Percentiles rank a stretch among this genome's conserved stretches.
phyloP scores from a whole-genome alignment of 92 coral and sea anemone species.

The Phenganax subtilis region DNA sequence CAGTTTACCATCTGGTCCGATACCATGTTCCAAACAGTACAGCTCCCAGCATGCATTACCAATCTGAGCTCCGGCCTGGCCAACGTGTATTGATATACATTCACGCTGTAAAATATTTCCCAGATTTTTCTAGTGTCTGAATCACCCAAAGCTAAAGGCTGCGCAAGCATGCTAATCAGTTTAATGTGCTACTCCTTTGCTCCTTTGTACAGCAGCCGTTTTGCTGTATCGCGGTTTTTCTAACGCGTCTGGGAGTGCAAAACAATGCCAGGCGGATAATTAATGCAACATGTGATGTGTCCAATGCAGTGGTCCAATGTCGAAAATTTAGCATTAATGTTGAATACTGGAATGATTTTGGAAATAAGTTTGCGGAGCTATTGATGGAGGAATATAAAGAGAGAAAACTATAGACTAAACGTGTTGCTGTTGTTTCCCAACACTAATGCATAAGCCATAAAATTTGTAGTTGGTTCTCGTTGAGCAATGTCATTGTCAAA shows the following conservation, averaged over 20 bases:
- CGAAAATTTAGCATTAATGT: background rate
- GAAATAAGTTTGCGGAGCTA: too few species aligned
- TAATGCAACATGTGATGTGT: background rate
- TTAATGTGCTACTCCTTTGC: too few species aligned
- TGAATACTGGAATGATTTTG: too few species aligned
- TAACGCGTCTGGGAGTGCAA: too few species aligned
- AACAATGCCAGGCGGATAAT: background rate
- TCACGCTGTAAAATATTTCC: slow-evolving; percentile 10
- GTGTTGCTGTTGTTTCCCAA: too few species aligned
- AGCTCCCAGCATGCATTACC: slow-evolving; percentile 42
- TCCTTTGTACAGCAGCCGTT: too few species aligned
- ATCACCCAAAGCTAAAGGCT: background rate
- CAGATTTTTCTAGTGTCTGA: background rate
- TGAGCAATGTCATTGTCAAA: too few species aligned
- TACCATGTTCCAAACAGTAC: slow-evolving; percentile 37
- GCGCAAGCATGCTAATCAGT: background rate
- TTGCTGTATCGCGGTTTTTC: too few species aligned
- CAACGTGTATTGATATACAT: slow-evolving; percentile 39
- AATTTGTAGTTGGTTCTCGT: too few species aligned
- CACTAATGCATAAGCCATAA: too few species aligned
- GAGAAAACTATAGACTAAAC: too few species aligned
- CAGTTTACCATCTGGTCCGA: slow-evolving; percentile 31
- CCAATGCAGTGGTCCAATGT: background rate
- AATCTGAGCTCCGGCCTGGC: slow-evolving; percentile 43
- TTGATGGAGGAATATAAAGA: too few species aligned